Conservation (phyloP, 2,113 vertebrate genomes). For the Casuarius casuarius region DNA sequence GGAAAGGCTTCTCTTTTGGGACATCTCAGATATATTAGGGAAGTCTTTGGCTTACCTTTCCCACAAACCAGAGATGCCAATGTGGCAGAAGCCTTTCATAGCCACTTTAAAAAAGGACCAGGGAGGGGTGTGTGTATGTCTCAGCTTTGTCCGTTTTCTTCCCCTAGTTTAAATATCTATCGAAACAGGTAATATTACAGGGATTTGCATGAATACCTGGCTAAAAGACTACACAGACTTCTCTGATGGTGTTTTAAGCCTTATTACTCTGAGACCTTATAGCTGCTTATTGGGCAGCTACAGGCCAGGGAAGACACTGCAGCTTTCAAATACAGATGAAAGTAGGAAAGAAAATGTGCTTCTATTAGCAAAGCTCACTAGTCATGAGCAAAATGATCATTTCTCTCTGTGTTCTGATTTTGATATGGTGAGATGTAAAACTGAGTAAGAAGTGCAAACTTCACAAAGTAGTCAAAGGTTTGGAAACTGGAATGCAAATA, state of each 20-base stretch:
- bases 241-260: neutral
- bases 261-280: neutral
- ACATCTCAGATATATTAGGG: too few species aligned
- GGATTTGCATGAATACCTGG: neutral
- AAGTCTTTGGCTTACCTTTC: too few species aligned
- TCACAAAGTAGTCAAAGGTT: neutral
- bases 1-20: too few species aligned
- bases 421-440: neutral
- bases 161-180: neutral
- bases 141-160: neutral
- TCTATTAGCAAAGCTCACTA: neutral
- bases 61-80: too few species aligned
- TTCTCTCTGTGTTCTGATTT: neutral
- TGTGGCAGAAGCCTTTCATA: too few species aligned
- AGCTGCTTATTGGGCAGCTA: neutral
- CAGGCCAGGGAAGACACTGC: neutral
- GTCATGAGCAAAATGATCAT: neutral
- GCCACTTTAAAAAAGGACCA: too few species aligned
- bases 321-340: neutral
- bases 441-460: neutral
- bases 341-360: neutral
- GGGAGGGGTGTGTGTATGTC: too few species aligned
- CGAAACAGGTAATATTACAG: neutral
- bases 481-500: neutral
- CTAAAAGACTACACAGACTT: neutral